Conservation (phyloP, 2,113 vertebrate genomes). For the Hippopotamus amphibius region DNA sequence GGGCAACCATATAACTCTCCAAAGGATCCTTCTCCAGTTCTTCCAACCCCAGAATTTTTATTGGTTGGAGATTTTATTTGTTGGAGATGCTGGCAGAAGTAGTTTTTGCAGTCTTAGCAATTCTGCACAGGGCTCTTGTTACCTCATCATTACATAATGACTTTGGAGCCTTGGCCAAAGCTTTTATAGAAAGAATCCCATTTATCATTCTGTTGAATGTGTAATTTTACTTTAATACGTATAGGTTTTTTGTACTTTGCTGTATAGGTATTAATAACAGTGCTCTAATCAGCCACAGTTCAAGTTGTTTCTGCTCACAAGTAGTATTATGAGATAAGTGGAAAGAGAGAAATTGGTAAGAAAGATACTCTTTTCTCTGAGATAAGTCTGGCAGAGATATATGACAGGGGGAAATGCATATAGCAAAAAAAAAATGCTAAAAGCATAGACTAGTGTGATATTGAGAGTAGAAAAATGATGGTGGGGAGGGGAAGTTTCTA, state of each 20-base stretch:
- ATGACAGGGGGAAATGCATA: neutral
- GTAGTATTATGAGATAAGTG: neutral
- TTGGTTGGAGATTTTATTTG: neutral
- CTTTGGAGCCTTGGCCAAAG: neutral
- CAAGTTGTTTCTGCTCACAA: neutral
- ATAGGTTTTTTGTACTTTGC: neutral
- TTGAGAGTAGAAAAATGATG: neutral
- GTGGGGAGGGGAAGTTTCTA: neutral
- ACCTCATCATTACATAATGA: neutral
- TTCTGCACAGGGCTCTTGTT: neutral
- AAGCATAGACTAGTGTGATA: neutral
- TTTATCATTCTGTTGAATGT: neutral
- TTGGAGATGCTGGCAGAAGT: neutral
- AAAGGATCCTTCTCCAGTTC: neutral
- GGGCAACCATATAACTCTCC: neutral
- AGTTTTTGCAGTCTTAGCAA: neutral
- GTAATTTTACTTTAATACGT: neutral
- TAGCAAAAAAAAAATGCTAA: conserved; percentile 20
- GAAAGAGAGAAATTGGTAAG: neutral
- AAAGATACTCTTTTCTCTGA: neutral
- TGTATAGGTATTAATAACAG: neutral
- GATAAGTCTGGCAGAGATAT: neutral
- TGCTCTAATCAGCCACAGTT: neutral
- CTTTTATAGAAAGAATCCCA: neutral
- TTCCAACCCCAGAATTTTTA: neutral